Evolutionary conservation across 2,888 invertebrate genomes (phyloP).

Genomic region (Tridacna gigas): DNA sequence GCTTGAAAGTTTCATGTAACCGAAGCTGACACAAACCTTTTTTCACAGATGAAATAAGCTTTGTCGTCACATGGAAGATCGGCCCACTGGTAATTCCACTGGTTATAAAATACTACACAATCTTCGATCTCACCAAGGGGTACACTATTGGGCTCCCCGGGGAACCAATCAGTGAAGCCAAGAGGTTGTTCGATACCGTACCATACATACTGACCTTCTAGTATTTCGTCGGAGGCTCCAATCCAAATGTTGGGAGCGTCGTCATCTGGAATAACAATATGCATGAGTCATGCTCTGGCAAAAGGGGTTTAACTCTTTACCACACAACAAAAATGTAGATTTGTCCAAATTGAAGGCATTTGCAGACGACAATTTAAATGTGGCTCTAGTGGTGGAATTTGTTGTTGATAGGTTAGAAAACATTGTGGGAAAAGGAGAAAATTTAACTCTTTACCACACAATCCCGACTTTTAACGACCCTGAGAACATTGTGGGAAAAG

Average conservation of each 20-base stretch:
- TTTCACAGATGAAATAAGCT: slow-evolving; percentile 38
- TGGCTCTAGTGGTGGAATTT: too few species aligned
- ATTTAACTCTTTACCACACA: too few species aligned
- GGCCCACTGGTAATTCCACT: slow-evolving; percentile 42
- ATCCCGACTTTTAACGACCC: too few species aligned
- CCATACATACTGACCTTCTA: slow-evolving; percentile 43
- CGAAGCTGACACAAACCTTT: slow-evolving; percentile 9
- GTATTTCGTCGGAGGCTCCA: slow-evolving; percentile 38
- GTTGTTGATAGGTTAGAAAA: too few species aligned
- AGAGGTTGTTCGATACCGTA: slow-evolving; percentile 33
- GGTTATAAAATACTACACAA: slow-evolving; percentile 35
- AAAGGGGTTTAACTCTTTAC: too few species aligned
- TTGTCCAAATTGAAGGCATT: too few species aligned
- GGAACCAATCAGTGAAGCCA: slow-evolving; percentile 46
- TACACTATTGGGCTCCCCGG: slow-evolving; percentile 39
- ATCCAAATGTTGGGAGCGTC: slow-evolving; percentile 40
- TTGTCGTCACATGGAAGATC: slow-evolving; percentile 38
- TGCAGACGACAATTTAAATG: too few species aligned
- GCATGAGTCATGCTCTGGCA: too few species aligned
- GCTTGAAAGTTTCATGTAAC: too few species aligned
- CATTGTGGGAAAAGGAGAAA: too few species aligned
- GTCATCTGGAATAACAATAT: slow-evolving; percentile 21
- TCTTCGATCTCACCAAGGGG: slow-evolving; percentile 29
- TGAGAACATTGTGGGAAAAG: too few species aligned
- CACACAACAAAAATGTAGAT: too few species aligned